Evolutionary conservation across 1,140 invertebrate species (phyloP), one percentile per base, ranked within the genome.

Genomic region (Platyura marginata): DNA sequence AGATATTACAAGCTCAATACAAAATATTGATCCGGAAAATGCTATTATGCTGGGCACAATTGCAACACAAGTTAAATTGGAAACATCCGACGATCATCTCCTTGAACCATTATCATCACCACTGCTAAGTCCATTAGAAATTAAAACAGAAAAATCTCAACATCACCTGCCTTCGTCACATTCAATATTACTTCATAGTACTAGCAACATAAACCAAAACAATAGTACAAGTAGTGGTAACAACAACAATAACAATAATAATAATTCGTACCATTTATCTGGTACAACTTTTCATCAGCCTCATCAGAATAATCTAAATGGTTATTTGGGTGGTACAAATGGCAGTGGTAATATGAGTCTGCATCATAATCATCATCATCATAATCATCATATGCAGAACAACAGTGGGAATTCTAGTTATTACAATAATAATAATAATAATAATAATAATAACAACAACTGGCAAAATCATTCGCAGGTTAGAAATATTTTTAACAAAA

Each of bases 21-120:
- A 84, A 51, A 87, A 86, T 59, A 77, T 87, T 48, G 83, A 88
- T 57, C 82, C 82, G 13, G 83, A 86, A 57, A 86, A 85, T 56
- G 80, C 83, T n/a, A 79, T 84, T 55, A 84, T 88, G 80, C 64
- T 87, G 47, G 79, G 73, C 32, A 68, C 56, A 42, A 45, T 42
- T 9, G 23, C 39, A 40, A 23, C 44, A 44, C 74, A 76, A 55
- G 75, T 84, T 45, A 84, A 84, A 56, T 67, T 83, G 52, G 80
- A 83, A 56, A 70, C 74, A 32, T 74, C 78, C 39, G 80, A 83
- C 46, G 73, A 70, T 46, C 55, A 56, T 52, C 46, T 55, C 53
- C 46, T 61, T 44, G 51, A 64, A 51, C 56, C 61, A 46, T 57
- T 69, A 46, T 70, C 70, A 49, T 66, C 61, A 57, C 77, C 77